Evolutionary conservation across 2,113 vertebrate species (phyloP), one percentile per base, ranked within the genome.

Genomic region (Sula dactylatra): DNA sequence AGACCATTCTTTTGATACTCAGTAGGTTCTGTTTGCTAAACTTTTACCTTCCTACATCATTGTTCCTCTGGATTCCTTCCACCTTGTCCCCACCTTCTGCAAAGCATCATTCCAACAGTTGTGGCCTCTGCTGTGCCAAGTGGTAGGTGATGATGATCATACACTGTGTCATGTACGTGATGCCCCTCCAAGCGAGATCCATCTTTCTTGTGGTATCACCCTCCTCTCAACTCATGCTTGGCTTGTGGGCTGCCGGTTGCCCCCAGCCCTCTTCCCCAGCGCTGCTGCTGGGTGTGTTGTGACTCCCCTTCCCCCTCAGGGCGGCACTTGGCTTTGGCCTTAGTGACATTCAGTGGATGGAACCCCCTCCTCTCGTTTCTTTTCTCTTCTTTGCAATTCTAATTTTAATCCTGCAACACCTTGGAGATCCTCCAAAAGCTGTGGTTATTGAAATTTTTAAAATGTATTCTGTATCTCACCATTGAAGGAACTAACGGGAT

Each of bases 141-240:
- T n/a, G 34, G 24, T 13, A 70, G 40, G 66, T 44, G 62, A 55
- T 20, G 44, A 9, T 1, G 2, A 7, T 24, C 20, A 20, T 12
- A 34, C 25, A 7, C 36, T n/a, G 25, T 24, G 50, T 45, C 5
- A 0, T 5, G 12, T 11, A 38, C 5, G 3, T 2, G 5, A 50
- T 70, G 27, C 9, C 17, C 17, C 9, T 2, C 2, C 1, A 4
- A 58, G 32, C 0, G 1, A 78, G 36, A 56, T 18, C 18, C 40
- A 29, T 32, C 31, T 16, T 71, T 55, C n/a, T 38, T 47, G 66
- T 45, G 29, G 11, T 31, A 27, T 16, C 34, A 27, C 31, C 17
- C 7, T 82, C 25, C 27, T 52, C 40, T 56, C 56, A 55, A 16
- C 24, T 50, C 18, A 7, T 11, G 12, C 44, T 42, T 70, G 62